phyloP scores from a whole-genome alignment of 1,140 invertebrate species.

The Riptortus pedestris region DNA sequence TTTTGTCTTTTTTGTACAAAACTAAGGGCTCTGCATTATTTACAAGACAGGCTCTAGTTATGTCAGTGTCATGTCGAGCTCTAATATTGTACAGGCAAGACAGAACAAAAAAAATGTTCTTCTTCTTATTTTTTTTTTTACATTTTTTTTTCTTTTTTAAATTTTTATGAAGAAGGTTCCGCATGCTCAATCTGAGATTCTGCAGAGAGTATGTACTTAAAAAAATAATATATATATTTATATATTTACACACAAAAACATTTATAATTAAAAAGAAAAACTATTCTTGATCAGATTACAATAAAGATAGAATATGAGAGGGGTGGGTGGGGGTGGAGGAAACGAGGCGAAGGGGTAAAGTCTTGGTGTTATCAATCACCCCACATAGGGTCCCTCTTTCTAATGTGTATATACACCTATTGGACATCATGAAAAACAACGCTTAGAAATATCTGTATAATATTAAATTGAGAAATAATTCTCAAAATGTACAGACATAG shows the following conservation, averaged over 20 bases:
- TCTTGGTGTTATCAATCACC: slow-evolving; percentile 10
- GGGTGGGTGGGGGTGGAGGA: background rate
- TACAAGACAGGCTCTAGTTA: slow-evolving; percentile 7
- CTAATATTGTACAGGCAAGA: slow-evolving; percentile 4
- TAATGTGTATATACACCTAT: slow-evolving; percentile 7
- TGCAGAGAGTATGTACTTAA: slow-evolving; percentile 9
- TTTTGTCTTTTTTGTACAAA: slow-evolving; percentile 10
- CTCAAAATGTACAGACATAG: no score
- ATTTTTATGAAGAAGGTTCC: slow-evolving; percentile 3
- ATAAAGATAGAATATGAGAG: background rate
- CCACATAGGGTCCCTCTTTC: background rate
- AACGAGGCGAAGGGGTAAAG: background rate
- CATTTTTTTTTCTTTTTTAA: slow-evolving; percentile 1
- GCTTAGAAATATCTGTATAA: background rate
- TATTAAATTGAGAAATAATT: no score
- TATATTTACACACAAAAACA: slow-evolving; percentile 19
- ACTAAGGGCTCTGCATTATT: slow-evolving; percentile 1
- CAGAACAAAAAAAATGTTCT: background rate
- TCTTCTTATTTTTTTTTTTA: background rate
- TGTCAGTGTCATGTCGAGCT: slow-evolving; percentile 7
- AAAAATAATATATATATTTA: slow-evolving; percentile 17
- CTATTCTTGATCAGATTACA: slow-evolving; percentile 1
- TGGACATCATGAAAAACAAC: background rate
- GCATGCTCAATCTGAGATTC: slow-evolving; percentile 6
- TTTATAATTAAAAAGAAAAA: slow-evolving; percentile 8